phyloP scores from a whole-genome alignment of 2,113 vertebrate genomes.

The Corvus moneduloides region DNA sequence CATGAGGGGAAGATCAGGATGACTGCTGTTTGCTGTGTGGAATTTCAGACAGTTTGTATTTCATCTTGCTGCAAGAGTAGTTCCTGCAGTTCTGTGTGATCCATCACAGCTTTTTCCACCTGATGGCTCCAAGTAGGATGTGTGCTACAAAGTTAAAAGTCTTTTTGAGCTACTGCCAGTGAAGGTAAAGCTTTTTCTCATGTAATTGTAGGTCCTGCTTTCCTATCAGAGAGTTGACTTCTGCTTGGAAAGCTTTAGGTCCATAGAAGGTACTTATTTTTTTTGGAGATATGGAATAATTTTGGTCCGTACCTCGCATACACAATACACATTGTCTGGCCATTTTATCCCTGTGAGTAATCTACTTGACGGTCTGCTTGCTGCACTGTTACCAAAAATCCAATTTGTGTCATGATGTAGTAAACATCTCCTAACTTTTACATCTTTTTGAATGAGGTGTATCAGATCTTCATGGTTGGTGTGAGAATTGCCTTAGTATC shows the following conservation, averaged over 20 bases:
- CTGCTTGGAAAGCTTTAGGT: background rate
- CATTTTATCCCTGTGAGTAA: background rate
- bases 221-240: background rate
- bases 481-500: background rate
- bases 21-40: background rate
- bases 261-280: background rate
- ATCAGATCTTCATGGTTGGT: background rate
- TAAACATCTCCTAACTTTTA: background rate
- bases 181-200: background rate
- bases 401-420: background rate
- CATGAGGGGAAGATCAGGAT: background rate
- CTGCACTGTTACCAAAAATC: background rate
- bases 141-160: background rate
- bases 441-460: background rate
- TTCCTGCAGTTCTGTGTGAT: background rate
- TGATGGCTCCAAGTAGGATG: background rate
- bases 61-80: background rate
- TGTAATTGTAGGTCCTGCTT: background rate
- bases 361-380: background rate
- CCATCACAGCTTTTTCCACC: background rate
- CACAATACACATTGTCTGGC: background rate
- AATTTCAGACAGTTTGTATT: background rate
- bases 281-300: background rate
- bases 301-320: background rate
- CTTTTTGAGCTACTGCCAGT: background rate